Evolutionary conservation across 2,888 invertebrate genomes (phyloP), one percentile per base, ranked within the genome.

Genomic region (Drosophila recens): DNA sequence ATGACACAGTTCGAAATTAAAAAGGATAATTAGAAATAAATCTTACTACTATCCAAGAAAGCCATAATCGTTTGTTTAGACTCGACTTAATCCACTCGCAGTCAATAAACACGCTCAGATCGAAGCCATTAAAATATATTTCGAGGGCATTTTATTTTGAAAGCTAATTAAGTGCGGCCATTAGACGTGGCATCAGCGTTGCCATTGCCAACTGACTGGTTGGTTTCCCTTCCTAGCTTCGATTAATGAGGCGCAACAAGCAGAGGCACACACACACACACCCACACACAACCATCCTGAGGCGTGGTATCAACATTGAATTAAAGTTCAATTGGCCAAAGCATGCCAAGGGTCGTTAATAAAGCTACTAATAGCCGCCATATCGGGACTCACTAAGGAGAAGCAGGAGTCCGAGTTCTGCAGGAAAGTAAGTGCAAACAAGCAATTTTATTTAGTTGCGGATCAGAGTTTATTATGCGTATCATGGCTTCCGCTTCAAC

Each of bases 191-290:
- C 45, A 36, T 34, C 13, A 15, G 5, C 17, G 58, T 56, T 65
- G 49, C 56, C 67, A 2, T 20, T 42, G n/a, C 46, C 66, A 63
- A 53, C 53, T 48, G 45, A 42, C 42, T 42, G 13, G 54, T 51
- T 68, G 13, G 54, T 43, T 68, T 59, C 38, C 10, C 56, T 51
- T 27, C 38, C 66, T 49, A 57, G 68, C 42, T 54, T 68, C 74
- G 66, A 70, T 84, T 81, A 87, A 87, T 82, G 84, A 81, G 75
- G 75, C 87, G 75, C 80, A 84, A 81, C 79, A 82, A 79, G 75
- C 64, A 51, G 43, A n/a, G 65, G 48, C 40, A 48, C 49, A 20
- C 46, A 30, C 4, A 42, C 23, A 33, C 36, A 27, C 54, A n/a
- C 33, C 38, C 38, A 54, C 56, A 48, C 52, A 36, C 27, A 56